Base-by-base conservation (phyloP, 2,888 invertebrate genomes). In the Synergus laeviventris region DNA sequence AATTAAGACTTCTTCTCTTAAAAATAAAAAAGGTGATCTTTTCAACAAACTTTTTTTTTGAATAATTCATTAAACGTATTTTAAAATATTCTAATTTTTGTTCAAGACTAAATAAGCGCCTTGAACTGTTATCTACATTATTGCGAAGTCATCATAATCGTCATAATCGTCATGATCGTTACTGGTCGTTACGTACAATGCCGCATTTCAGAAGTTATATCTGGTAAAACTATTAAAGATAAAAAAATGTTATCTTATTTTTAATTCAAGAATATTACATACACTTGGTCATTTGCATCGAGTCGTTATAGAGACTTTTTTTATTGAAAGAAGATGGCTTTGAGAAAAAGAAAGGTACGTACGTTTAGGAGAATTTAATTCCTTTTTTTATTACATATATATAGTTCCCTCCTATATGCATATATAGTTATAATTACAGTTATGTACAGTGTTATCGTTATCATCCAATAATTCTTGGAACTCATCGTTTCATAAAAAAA, bases 71-170 rank as follows among this genome's bases (percentile, higher is more conserved):
- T 4, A 31, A 31, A 31, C 3, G 7, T 42, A 42, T 42, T 42
- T 12, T 0, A 42, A 42, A 42, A 42, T 42, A 42, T 42, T 42
- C 12, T 42, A 11, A 12, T 42, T 42, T 42, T 42, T 42, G 11
- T 7, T 14, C 42, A 42, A 42, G 4, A 42, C 12, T 14, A 12
- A 42, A 14, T 5, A 77, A n/a, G n/a, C n/a, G 73, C 86, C 84
- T 85, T 82, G 83, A 83, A 79, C 76, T 70, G 78, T 84, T 86
- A 86, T 85, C 85, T n/a, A n/a, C n/a, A 31, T 31, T 81, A 12
- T 5, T 66, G 81, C 78, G 77, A 79, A 82, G 79, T 81, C 81
- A 74, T 64, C n/a, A n/a, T n/a, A n/a, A n/a, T n/a, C n/a, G n/a
- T n/a, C n/a, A n/a, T n/a, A n/a, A n/a, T n/a, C n/a, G n/a, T n/a